These are phyloP conservation scores for Drosophila santomea DNA, from an alignment of 1,140 invertebrate species.

Conservation along the genomic window DNA sequence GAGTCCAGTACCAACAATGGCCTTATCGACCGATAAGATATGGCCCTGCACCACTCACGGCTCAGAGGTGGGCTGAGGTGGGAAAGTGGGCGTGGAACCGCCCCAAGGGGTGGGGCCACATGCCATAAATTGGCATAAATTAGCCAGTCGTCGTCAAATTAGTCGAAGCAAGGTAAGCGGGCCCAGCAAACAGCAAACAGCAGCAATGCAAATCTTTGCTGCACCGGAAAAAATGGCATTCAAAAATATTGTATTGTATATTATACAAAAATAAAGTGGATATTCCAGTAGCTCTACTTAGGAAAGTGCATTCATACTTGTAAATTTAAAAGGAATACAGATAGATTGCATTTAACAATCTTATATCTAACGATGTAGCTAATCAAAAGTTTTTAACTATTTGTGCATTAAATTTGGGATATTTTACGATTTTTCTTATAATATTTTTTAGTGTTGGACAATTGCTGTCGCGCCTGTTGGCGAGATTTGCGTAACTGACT, in stretches of 20 bases:
- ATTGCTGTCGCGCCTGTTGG: conserved; percentile 47
- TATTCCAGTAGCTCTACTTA: no score
- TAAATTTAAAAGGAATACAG: not conserved
- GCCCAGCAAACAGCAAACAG: conserved; percentile 22
- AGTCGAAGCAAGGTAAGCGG: conserved; percentile 67
- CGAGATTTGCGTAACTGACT: conserved; percentile 70
- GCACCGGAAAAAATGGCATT: conserved; percentile 7
- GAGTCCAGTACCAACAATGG: conserved; percentile 25
- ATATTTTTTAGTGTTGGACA: conserved; percentile 19
- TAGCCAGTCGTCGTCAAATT: conserved; percentile 53
- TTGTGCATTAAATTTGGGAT: not conserved
- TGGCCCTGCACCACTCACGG: conserved; percentile 21
- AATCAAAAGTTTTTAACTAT: not conserved
- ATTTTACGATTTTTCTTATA: not conserved
- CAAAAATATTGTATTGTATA: not conserved
- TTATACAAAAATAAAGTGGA: no score
- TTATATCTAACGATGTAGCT: no score
- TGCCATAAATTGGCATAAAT: conserved; percentile 79
- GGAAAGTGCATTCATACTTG: not conserved
- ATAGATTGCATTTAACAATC: not conserved
- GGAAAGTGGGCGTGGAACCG: conserved; percentile 21
- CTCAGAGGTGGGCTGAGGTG: conserved; percentile 9
- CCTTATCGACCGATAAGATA: conserved; percentile 35
- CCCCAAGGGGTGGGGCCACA: conserved; percentile 50
- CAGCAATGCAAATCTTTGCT: conserved; percentile 45